Evolutionary conservation across 1,140 invertebrate genomes (phyloP).

Genomic region (Pseudomyrmex concolor): DNA sequence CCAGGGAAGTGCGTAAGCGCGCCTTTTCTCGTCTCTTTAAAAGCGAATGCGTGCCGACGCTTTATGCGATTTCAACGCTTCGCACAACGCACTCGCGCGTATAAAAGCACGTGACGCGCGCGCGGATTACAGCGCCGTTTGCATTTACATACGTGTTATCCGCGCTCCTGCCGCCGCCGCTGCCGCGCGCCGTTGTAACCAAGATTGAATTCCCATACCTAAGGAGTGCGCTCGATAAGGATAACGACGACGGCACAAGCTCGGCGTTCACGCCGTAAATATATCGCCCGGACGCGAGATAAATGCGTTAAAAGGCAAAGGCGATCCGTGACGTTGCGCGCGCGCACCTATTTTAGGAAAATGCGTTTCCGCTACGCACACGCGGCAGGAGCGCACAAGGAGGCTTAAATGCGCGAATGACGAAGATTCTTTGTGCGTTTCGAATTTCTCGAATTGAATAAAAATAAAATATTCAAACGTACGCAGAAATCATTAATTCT

Average conservation of each 20-base stretch:
- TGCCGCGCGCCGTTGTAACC: conserved; percentile 44
- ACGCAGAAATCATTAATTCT: neutral
- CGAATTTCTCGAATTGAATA: neutral
- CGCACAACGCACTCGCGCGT: conserved; percentile 15
- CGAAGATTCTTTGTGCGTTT: neutral
- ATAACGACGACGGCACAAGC: conserved; percentile 52
- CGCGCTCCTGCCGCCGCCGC: conserved; percentile 13
- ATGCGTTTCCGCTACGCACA: conserved; percentile 51
- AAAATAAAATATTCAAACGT: neutral
- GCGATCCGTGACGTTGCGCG: conserved; percentile 40
- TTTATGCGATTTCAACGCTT: conserved; percentile 28
- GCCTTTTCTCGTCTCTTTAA: conserved; percentile 1
- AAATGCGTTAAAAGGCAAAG: conserved; percentile 41
- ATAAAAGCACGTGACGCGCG: conserved; percentile 3
- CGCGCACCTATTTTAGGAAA: conserved; percentile 54
- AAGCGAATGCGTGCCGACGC: conserved; percentile 38
- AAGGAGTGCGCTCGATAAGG: conserved; percentile 50
- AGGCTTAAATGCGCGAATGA: neutral
- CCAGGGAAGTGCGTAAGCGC: conserved; percentile 47
- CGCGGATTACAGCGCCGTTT: conserved; percentile 42
- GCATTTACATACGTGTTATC: conserved; percentile 59
- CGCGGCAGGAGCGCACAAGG: neutral
- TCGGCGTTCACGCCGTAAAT: conserved; percentile 54
- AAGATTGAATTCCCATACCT: conserved; percentile 62
- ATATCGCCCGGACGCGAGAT: conserved; percentile 39